A percentile compares a stretch with the other conserved stretches of the same genome.
These are phyloP conservation scores for Atlantisia rogersi DNA, from an alignment of 2,113 vertebrate species.

Conservation along the genomic window DNA sequence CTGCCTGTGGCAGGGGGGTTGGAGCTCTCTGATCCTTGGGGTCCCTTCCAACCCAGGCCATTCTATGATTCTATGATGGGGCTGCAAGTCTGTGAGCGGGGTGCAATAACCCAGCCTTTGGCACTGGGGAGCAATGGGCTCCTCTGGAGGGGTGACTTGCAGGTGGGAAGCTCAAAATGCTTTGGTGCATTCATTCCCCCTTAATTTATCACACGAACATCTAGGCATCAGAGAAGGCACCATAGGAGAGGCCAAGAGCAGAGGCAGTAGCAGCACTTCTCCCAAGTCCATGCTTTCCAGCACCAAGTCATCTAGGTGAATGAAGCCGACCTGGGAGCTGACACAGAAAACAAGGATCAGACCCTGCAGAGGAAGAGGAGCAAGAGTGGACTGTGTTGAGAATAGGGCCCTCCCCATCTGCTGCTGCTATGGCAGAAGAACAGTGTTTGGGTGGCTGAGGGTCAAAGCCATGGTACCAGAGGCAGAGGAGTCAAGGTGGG, in stretches of 20 bases:
- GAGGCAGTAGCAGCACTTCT: neutral
- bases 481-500: neutral
- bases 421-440: rapidly evolving
- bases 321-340: neutral
- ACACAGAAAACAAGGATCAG: neutral
- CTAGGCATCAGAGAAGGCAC: neutral
- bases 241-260: neutral
- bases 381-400: neutral
- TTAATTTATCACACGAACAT: neutral
- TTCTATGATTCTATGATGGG: neutral
- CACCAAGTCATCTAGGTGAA: neutral
- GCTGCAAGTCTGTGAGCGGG: neutral
- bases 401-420: neutral
- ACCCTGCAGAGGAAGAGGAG: neutral
- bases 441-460: neutral
- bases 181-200: neutral
- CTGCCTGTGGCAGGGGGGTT: too few relatives aligned
- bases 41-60: too few relatives aligned
- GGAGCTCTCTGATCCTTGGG: too few relatives aligned
- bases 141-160: neutral
- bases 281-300: neutral
- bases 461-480: neutral
- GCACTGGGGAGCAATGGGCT: neutral
- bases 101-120: neutral
- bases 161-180: neutral